Evolutionary conservation across 1,140 invertebrate species (phyloP).

Genomic region (Drosophila lacertosa): DNA sequence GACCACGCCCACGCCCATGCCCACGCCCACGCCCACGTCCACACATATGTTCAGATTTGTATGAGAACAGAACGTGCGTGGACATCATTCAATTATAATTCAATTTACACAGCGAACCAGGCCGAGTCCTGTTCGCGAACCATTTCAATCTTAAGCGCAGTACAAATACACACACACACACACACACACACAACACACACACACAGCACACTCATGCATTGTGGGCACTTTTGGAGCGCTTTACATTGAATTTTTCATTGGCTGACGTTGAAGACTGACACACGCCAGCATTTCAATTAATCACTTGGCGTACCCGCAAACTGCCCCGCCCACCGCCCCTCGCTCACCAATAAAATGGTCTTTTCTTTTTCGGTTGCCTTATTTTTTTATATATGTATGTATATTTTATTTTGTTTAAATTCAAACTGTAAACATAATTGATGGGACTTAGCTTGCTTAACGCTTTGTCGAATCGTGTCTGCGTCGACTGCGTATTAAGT

Average conservation of each 20-base stretch:
- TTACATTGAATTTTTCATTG: slow-evolving; percentile 58
- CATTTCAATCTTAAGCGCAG: slow-evolving; percentile 22
- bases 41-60: not conserved
- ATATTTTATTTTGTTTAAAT: slow-evolving; percentile 51
- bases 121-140: slow-evolving; percentile 23
- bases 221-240: slow-evolving; percentile 33
- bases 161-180: slow-evolving; percentile 16
- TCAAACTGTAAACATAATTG: slow-evolving; percentile 59
- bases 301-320: slow-evolving; percentile 30
- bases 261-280: slow-evolving; percentile 59
- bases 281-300: slow-evolving; percentile 64
- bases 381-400: too few relatives aligned
- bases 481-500: slow-evolving; percentile 59
- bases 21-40: not conserved
- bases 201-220: slow-evolving; percentile 10
- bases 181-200: not conserved
- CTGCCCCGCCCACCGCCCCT: too few relatives aligned
- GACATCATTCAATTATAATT: slow-evolving; percentile 69
- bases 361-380: slow-evolving; percentile 20
- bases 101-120: slow-evolving; percentile 46
- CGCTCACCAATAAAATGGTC: too few relatives aligned
- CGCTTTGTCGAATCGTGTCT: slow-evolving; percentile 4
- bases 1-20: not conserved
- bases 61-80: slow-evolving; percentile 19
- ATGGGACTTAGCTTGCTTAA: slow-evolving; percentile 23